Evolutionary conservation across 2,113 vertebrate genomes (phyloP).

Genomic region (Onychorhynchus coronatus): DNA sequence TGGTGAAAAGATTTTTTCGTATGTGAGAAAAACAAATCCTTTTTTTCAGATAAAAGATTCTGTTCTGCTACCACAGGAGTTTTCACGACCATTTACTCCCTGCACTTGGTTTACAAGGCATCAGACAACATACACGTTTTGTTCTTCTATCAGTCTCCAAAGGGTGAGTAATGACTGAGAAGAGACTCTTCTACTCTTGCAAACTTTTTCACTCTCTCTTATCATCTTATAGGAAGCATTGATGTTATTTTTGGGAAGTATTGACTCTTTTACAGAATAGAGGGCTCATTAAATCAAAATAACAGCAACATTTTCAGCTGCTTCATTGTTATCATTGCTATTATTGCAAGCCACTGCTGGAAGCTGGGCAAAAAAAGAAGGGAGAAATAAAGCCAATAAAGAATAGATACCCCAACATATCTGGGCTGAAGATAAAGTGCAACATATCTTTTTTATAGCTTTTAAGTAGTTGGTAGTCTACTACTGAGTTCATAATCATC

Average conservation of each 20-base stretch:
- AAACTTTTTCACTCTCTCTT: not conserved
- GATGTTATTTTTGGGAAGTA: slow-evolving; percentile 28
- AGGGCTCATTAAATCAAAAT: slow-evolving; percentile 49
- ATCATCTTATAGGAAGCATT: not conserved
- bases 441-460: not conserved
- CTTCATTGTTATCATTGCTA: not conserved
- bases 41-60: not conserved
- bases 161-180: not conserved
- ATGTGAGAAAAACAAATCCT: not conserved
- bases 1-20: not conserved
- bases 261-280: slow-evolving; percentile 11
- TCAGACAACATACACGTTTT: not conserved
- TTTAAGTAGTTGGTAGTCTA: slow-evolving; percentile 12
- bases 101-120: not conserved
- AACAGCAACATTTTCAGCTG: slow-evolving; percentile 32
- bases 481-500: not conserved
- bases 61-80: not conserved
- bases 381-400: slow-evolving; percentile 5
- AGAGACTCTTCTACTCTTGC: not conserved
- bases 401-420: not conserved
- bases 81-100: not conserved
- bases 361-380: not conserved
- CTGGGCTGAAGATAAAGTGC: not conserved
- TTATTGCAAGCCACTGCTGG: not conserved
- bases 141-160: not conserved